These are phyloP conservation scores for Callinectes sapidus DNA, from an alignment of 2,888 invertebrate genomes.

Conservation along the genomic window DNA sequence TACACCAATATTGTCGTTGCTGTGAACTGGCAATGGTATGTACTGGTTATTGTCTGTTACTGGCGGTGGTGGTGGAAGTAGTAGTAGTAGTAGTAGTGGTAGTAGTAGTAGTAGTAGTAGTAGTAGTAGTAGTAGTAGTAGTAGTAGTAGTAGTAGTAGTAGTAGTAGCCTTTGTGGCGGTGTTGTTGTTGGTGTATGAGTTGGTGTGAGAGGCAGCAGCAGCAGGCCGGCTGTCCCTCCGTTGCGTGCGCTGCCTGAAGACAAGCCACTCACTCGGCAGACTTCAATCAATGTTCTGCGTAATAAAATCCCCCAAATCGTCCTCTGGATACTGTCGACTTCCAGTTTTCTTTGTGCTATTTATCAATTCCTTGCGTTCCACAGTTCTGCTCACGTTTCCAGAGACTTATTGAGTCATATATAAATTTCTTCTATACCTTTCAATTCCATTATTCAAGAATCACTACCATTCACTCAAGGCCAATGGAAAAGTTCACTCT, in stretches of 20 bases:
- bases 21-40: not conserved
- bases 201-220: not conserved
- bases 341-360: not conserved
- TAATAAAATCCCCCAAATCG: not conserved
- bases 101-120: slow-evolving; percentile 37
- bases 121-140: slow-evolving; percentile 37
- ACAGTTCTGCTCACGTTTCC: not conserved
- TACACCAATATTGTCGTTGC: not conserved
- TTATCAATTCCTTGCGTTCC: not conserved
- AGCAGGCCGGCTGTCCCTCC: not conserved
- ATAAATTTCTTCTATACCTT: not conserved
- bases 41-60: not conserved
- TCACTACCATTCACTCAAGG: not conserved
- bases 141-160: slow-evolving; percentile 30
- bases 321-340: not conserved
- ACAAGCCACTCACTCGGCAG: not conserved
- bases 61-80: not conserved
- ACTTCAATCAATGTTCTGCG: not conserved
- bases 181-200: not conserved
- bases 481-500: not conserved
- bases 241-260: not conserved
- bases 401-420: not conserved
- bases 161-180: not conserved
- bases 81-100: slow-evolving; percentile 32
- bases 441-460: too few relatives aligned